phyloP scores from a whole-genome alignment of 2,113 vertebrate species.

The Fukomys damarensis region DNA sequence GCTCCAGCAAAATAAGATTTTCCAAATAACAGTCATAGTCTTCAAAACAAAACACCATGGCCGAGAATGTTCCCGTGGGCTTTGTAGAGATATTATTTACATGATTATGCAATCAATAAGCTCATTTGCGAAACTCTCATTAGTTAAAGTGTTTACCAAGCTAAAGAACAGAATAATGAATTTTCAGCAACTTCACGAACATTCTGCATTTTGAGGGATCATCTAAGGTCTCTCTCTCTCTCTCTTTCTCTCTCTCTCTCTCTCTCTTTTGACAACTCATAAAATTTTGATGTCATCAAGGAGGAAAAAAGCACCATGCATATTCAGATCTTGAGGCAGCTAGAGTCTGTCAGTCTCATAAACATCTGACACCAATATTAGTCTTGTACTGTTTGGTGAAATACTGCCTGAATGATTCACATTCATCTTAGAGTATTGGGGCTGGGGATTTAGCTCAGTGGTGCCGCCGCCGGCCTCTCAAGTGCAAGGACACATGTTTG shows the following conservation, averaged over 20 bases:
- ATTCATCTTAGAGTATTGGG: too few species aligned
- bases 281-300: background rate
- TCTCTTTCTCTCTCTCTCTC: background rate
- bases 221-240: too few species aligned
- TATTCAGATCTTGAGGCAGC: background rate
- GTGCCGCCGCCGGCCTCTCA: too few species aligned
- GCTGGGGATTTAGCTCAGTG: too few species aligned
- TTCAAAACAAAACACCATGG: background rate
- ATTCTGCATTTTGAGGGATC: background rate
- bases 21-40: background rate
- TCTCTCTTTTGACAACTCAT: background rate
- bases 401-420: background rate
- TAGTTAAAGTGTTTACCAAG: background rate
- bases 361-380: background rate
- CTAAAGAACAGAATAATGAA: accelerated
- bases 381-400: background rate
- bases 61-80: background rate
- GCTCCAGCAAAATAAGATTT: background rate
- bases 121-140: background rate
- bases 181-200: background rate
- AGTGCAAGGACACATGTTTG: too few species aligned
- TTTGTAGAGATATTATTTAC: background rate
- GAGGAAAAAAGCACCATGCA: background rate
- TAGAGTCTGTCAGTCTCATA: background rate
- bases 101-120: background rate